Percentiles rank a stretch among this genome's conserved stretches.
Evolutionary conservation across 2,888 invertebrate genomes (phyloP).

Genomic region (Tinea trinotella): DNA sequence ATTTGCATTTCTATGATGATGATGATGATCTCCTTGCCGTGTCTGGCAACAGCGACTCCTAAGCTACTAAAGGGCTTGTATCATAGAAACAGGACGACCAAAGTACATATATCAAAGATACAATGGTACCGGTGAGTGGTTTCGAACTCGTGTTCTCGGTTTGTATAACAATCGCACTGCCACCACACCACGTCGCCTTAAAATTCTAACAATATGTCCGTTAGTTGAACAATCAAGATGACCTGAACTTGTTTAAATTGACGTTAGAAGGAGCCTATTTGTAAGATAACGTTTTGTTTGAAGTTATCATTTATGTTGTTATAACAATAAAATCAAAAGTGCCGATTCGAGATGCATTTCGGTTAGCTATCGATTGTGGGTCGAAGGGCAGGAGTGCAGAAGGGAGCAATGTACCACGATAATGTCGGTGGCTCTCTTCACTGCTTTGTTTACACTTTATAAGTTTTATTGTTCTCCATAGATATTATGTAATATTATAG

Average conservation of each 20-base stretch:
- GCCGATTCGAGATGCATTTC: slow-evolving; percentile 26
- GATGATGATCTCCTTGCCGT: too few species aligned
- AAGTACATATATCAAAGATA: too few species aligned
- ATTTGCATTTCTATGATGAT: too few species aligned
- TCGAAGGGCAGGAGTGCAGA: slow-evolving; percentile 38
- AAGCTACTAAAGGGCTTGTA: too few species aligned
- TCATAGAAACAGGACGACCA: too few species aligned
- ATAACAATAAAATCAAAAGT: slow-evolving; percentile 22
- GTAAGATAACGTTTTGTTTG: background rate
- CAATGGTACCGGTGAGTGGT: too few species aligned
- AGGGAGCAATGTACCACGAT: slow-evolving; percentile 44
- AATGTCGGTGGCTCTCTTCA: slow-evolving; percentile 2
- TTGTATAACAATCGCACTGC: too few species aligned
- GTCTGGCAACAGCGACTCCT: too few species aligned
- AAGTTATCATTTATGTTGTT: background rate
- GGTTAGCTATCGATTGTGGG: slow-evolving; percentile 36
- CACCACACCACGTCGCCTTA: too few species aligned
- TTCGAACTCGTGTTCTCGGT: too few species aligned
- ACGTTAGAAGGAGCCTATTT: background rate
- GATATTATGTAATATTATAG: too few species aligned
- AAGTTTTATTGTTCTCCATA: slow-evolving; percentile 13
- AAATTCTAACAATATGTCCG: too few species aligned
- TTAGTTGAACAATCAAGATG: background rate
- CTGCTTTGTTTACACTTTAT: slow-evolving; percentile 5
- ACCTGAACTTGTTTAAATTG: background rate